These are phyloP conservation scores for Synergus japonicus DNA, from an alignment of 2,888 invertebrate species.

Conservation along the genomic window DNA sequence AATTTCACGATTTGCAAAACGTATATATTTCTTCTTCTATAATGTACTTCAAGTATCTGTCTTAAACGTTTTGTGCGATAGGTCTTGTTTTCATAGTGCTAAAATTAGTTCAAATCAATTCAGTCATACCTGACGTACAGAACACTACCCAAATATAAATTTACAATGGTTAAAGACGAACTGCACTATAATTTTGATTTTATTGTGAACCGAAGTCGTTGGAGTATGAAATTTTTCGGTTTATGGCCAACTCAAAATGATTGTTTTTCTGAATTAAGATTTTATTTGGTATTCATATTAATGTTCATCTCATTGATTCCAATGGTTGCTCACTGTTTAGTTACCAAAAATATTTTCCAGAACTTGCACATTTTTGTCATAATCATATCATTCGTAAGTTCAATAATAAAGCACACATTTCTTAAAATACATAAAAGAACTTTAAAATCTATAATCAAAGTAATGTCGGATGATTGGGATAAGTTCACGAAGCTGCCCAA, in stretches of 20 bases:
- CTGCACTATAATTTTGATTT: background rate
- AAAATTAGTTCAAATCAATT: no score
- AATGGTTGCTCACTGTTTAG: background rate
- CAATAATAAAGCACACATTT: background rate
- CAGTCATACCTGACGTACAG: no score
- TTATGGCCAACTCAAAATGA: constrained; percentile 1
- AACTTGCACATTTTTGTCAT: background rate
- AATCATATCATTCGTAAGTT: background rate
- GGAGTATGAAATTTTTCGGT: background rate
- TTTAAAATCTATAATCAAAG: background rate
- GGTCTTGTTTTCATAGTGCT: no score
- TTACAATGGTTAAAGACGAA: background rate
- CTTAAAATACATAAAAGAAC: background rate
- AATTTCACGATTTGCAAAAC: no score
- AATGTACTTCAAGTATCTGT: no score
- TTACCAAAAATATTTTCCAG: background rate
- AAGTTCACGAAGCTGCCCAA: background rate
- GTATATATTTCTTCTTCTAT: no score
- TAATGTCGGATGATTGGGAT: background rate
- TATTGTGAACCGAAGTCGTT: background rate
- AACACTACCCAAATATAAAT: no score
- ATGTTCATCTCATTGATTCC: background rate
- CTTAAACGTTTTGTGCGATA: no score
- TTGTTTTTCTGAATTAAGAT: background rate
- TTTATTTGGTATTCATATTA: background rate